phyloP scores from a whole-genome alignment of 2,797 vertebrate species.

The Lepus oiostolus region DNA sequence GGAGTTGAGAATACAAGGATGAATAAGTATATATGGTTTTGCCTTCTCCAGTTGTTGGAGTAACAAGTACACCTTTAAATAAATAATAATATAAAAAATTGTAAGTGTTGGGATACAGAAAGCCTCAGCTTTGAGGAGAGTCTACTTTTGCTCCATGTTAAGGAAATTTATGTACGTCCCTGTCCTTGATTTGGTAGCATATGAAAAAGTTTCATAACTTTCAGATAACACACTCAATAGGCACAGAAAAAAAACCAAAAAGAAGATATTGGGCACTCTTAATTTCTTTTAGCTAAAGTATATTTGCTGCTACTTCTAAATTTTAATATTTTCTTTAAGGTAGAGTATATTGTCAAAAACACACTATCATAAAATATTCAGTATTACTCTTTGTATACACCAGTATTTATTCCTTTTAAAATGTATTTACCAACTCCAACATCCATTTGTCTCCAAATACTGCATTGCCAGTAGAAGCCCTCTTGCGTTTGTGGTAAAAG shows the following conservation, averaged over 20 bases:
- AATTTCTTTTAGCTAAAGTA: background rate
- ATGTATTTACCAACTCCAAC: constrained; percentile 9
- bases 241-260: background rate
- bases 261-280: background rate
- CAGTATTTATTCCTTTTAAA: constrained; percentile 27
- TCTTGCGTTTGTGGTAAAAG: constrained; percentile 32
- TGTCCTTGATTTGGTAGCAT: background rate
- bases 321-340: constrained; percentile 2
- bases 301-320: background rate
- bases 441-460: constrained; percentile 44
- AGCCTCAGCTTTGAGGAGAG: accelerated
- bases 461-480: background rate
- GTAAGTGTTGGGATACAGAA: background rate
- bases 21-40: background rate
- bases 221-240: background rate
- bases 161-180: background rate
- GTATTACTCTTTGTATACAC: background rate
- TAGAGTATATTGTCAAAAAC: background rate
- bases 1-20: background rate
- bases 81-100: background rate
- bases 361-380: background rate
- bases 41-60: background rate
- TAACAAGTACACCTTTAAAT: background rate
- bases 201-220: background rate
- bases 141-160: background rate